Base-by-base conservation (phyloP, 2,888 invertebrate genomes). In the Epirrita christyi region DNA sequence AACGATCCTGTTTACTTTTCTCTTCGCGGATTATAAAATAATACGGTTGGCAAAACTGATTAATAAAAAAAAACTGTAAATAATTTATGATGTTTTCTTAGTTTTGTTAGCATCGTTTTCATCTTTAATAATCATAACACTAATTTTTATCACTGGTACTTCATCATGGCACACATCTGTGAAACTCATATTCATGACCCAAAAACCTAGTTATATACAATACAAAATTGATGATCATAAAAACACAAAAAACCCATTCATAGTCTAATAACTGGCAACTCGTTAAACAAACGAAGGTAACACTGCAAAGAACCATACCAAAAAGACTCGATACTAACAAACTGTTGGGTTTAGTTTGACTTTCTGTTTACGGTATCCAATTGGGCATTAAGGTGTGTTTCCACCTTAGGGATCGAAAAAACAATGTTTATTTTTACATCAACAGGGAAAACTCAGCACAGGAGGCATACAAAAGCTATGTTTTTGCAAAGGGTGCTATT, bases 391-490 rank as follows among this genome's bases (percentile, higher is more conserved):
- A 71, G 67, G 75, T 70, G 71, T 64, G 69, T 67, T 71, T 67
- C 64, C 67, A 73, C 61, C 69, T 67, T 55, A 50, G 63, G 65
- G 63, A 70, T 70, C 64, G 69, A 76, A 81, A 68, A 76, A 80
- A 79, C 61, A 73, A 71, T 70, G 75, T 81, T 81, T 81, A 80
- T 83, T 80, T 81, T 80, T 74, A 75, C 71, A 73, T 81, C 78
- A 80, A 83, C 80, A 78, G 75, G 71, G 69, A 71, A 77, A 70
- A 70, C 69, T 59, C 63, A 60, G 66, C 66, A 66, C 75, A 71
- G 72, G 66, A 66, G 70, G 73, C 73, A 76, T 73, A 80, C 78
- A 75, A 78, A 84, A 86, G 86, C 75, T 80, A 73, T 78, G 66
- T 74, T 72, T 73, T 73, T 67, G 66, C 67, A 66, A 61, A 66